Evolutionary conservation across 2,797 vertebrate genomes (phyloP).

Genomic region (Micrastur ruficollis): DNA sequence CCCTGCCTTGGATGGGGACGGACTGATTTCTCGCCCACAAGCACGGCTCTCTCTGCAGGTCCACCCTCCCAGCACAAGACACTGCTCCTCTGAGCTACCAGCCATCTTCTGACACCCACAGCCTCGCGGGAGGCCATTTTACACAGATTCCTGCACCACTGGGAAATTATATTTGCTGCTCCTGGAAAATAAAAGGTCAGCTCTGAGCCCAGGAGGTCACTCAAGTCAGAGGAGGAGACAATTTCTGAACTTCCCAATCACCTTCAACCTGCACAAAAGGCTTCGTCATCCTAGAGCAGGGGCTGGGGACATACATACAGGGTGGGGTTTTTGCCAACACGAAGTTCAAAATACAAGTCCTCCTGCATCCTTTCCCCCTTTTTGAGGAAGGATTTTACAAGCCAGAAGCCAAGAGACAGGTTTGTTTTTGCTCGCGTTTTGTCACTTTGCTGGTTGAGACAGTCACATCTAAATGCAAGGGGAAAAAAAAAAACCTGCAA

Average conservation of each 20-base stretch:
- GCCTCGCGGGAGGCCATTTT: not conserved
- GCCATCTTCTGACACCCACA: not conserved
- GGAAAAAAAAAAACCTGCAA: not conserved
- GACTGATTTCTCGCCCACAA: not conserved
- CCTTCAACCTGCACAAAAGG: not conserved
- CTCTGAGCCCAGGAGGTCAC: not conserved
- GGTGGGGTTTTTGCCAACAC: not conserved
- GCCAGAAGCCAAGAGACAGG: constrained; percentile 61
- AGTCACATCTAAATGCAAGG: constrained; percentile 5
- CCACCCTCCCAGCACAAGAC: not conserved
- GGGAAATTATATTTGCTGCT: not conserved
- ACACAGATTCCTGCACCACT: not conserved
- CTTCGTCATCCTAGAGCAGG: not conserved
- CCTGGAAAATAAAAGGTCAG: not conserved
- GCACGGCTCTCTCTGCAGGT: not conserved
- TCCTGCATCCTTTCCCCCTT: not conserved
- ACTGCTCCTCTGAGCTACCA: not conserved
- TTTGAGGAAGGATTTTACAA: constrained; percentile 11
- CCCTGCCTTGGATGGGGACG: not conserved
- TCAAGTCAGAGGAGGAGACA: not conserved
- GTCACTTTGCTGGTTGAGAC: constrained; percentile 46
- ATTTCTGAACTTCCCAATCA: not conserved
- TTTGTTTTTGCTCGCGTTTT: constrained; percentile 57
- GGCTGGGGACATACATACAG: fast-evolving
- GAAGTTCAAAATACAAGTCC: not conserved